Percentiles rank a stretch among this genome's conserved stretches.
phyloP scores from a whole-genome alignment of 2,888 invertebrate genomes.

The Drosophila atripex region DNA sequence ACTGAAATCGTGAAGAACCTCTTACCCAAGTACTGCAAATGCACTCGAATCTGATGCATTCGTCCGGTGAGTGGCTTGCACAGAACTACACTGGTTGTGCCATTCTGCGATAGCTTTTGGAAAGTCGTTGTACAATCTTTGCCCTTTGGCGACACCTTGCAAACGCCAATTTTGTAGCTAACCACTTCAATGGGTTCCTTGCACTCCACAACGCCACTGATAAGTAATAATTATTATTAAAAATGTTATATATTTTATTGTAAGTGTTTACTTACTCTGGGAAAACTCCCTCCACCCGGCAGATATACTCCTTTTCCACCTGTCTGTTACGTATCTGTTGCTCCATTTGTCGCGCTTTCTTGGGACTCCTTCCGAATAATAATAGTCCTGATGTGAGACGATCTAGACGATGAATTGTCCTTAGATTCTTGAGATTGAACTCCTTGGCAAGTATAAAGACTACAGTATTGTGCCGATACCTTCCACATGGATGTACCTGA shows the following conservation, averaged over 20 bases:
- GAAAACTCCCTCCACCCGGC: constrained; percentile 96
- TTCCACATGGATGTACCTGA: constrained; percentile 98
- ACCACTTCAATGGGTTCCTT: constrained; percentile 96
- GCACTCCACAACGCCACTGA: constrained; percentile 92
- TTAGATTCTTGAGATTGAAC: constrained; percentile 94
- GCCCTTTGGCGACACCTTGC: constrained; percentile 95
- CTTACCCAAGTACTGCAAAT: constrained; percentile 95
- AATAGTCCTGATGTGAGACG: constrained; percentile 96
- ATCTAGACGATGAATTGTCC: constrained; percentile 97
- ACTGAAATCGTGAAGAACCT: neutral
- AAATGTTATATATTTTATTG: neutral
- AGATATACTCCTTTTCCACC: constrained; percentile 97
- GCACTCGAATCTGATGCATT: constrained; percentile 99
- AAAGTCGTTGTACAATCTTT: constrained; percentile 97
- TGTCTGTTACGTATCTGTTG: constrained; percentile 95
- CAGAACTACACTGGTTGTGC: constrained; percentile 95
- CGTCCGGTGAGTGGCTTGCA: constrained; percentile 98
- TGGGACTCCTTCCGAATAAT: constrained; percentile 95
- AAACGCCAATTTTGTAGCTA: constrained; percentile 97
- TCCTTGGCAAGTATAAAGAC: constrained; percentile 98
- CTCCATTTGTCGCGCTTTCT: constrained; percentile 97
- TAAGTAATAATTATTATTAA: neutral
- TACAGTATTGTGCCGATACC: constrained; percentile 98
- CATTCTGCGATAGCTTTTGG: constrained; percentile 94
- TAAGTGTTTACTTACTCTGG: constrained; percentile 89